Base-by-base conservation (phyloP, 1,140 invertebrate species). In the Triops longicaudatus region DNA sequence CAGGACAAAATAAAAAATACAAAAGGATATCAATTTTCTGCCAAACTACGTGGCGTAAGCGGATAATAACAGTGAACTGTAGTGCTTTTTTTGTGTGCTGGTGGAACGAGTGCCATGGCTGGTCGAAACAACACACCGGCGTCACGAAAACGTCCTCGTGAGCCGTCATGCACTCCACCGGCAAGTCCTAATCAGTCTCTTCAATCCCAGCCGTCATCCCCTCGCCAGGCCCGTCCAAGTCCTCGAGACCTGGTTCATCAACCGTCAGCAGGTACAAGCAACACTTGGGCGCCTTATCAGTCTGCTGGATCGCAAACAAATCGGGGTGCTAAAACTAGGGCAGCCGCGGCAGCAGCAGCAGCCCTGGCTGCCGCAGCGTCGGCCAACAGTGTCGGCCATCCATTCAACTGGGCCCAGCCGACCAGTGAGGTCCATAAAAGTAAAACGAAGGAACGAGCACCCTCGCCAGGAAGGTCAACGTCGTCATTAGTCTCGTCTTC, bases 281-380 rank as follows among this genome's bases (percentile, higher is more conserved):
- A 0, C 50, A 63, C 50, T 63, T 63, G 14, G 44, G 14, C 50
- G 14, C 17, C 50, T 63, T 63, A 63, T 63, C 50, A 63, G 50
- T 17, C 50, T 22, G 17, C 17, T 63, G 50, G 50, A 63, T 63
- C 50, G 17, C 50, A 63, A 63, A 63, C 50, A 63, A 63, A 63
- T 63, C 50, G 50, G 0, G 50, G 50, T 17, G 50, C 50, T 0
- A 63, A 63, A 63, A 63, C 50, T 17, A 63, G 50, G 50, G 50
- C 50, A 63, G 50, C 50, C 50, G 50, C 50, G 50, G 50, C 50
- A n/a, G 50, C 50, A 63, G 50, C 50, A n/a, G 50, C 50, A 63
- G 50, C 50, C 50, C 50, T 63, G 50, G 50, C 50, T 14, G 50
- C 50, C 50, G 50, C 50, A n/a, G 50, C 50, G 50, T 63, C 50